Evolutionary conservation across 2,797 vertebrate species (phyloP), one percentile per base, ranked within the genome.

Genomic region (Momotus momota): DNA sequence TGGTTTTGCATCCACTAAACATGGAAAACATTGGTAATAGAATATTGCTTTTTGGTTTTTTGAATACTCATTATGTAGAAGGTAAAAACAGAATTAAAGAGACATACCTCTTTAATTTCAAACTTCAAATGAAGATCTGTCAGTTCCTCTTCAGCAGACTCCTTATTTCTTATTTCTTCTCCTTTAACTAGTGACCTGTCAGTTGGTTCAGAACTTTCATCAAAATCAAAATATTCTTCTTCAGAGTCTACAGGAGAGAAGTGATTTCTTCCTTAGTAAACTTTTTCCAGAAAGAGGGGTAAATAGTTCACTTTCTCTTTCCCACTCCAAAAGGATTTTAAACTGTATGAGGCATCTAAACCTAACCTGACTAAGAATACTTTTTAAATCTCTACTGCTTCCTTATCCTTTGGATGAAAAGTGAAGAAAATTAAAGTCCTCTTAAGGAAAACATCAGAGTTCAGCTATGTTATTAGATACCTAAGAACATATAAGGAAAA

Each of bases 81-180:
- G 5, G 6, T 9, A 38, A 73, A 88, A 70, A 13, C 1, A 49
- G 16, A 84, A 71, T 51, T 38, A 5, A 61, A 84, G 61, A 67
- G 7, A 87, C 25, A 35, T 90, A 99, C 99, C 97, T 98, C 98
- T 98, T 98, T 99, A 93, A 99, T 98, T 98, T 99, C 99, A 97
- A 99, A 99, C 86, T 98, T 98, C 90, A 99, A 97, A 41, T 98
- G 98, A 71, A 99, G 93, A 88, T 98, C 98, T 3, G 98, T 98
- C 71, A 99, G 98, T 14, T 99, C 99, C 81, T 99, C 99, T 84
- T 94, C 86, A 46, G 86, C 46, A 65, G 57, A 20, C 23, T 97
- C 97, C 60, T 95, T 86, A 74, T 92, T 89, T 69, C 35, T 90
- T 12, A 88, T 25, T 61, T 94, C 96, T 86, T 94, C 94, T 49